Conservation (phyloP, 2,113 vertebrate species). For the Indicator maculatus region DNA sequence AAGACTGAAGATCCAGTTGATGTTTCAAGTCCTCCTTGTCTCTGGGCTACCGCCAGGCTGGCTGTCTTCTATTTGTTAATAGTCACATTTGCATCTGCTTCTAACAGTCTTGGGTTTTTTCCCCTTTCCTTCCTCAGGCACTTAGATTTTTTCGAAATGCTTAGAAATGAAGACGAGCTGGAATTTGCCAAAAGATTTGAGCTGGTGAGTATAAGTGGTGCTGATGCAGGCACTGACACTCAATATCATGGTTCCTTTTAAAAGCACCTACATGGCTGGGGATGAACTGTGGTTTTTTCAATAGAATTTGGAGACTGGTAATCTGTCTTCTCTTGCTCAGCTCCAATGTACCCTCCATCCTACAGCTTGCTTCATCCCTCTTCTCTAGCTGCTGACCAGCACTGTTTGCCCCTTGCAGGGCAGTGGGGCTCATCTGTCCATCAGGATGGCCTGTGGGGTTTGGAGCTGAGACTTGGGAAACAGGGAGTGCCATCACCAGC, state of each 20-base stretch:
- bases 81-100: not conserved
- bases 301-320: not conserved
- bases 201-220: constrained; percentile 75
- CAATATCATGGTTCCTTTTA: accelerated
- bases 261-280: accelerated
- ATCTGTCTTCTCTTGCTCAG: not conserved
- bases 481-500: accelerated
- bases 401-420: not conserved
- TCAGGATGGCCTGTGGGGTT: not conserved
- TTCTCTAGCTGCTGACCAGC: not conserved
- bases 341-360: not conserved
- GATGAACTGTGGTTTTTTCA: not conserved
- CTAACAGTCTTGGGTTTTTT: not conserved
- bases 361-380: not conserved
- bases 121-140: constrained; percentile 78
- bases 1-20: not conserved
- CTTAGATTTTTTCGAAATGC: constrained; percentile 99
- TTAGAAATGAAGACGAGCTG: constrained; percentile 97
- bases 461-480: accelerated
- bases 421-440: not conserved
- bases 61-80: not conserved
- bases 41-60: not conserved
- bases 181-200: constrained; percentile 96
- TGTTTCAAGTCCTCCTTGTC: not conserved
- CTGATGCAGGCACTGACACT: not conserved